Evolutionary conservation across 53 echinoderm and acorn worm genomes (phyloP), one percentile per base, ranked within the genome.

Genomic region (Hippasteria phrygiana): DNA sequence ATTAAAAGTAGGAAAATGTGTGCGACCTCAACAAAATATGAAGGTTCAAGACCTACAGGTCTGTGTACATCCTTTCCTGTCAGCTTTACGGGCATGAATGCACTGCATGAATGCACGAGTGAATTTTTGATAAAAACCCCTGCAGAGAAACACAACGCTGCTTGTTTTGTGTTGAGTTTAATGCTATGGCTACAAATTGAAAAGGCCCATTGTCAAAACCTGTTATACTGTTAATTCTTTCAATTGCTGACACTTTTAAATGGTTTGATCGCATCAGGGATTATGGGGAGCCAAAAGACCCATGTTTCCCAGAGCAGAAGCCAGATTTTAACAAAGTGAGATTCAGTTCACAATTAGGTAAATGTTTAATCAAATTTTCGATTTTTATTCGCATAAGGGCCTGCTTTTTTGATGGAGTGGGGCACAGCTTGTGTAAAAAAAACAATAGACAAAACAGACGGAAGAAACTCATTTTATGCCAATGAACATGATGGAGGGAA

Each of bases 121-220:
- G n/a, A 73, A 22, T 7, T 32, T 18, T 26, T 74, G 45, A 74
- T n/a, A n/a, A n/a, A 13, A 53, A 18, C n/a, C 20, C 22, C 12
- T 17, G 24, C 69, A 50, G 54, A 41, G 48, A 31, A 78, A 48
- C 46, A 47, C 64, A 81, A 81, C 24, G 81, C 62, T 5, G 5
- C 31, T 64, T 81, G 62, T 65, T 81, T 81, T 54, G 77, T 77
- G 77, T 77, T 77, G 77, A n/a, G 34, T 32, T 51, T 77, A 77
- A 43, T 77, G 77, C 54, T 34, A 77, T 77, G 77, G 77, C 34
- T 53, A 77, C 77, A 77, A 27, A 12, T 17, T 77, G 32, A 26
- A 77, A 77, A 77, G 17, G 77, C 77, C 77, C 22, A 53, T 55
- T 77, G 77, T 77, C 67, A 33, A 12, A 33, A 66, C 59, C n/a